Evolutionary conservation across 2,888 invertebrate genomes (phyloP).

Genomic region (Strigamia transsilvanica): DNA sequence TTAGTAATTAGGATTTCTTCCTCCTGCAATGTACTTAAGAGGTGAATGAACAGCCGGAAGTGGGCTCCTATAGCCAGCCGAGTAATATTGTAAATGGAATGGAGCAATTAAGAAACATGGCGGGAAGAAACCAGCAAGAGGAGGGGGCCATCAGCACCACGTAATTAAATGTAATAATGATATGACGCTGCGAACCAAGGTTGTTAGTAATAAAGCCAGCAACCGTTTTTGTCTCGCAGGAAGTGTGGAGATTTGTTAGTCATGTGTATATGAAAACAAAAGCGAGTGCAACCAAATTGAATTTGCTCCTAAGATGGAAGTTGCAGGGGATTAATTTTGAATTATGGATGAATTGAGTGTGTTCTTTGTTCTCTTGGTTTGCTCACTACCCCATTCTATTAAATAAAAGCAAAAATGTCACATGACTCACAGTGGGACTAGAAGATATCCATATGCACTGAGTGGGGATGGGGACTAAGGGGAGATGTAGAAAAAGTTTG

Average conservation of each 20-base stretch:
- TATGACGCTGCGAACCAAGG: slow-evolving; percentile 9
- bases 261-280: slow-evolving; percentile 7
- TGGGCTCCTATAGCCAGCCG: slow-evolving; percentile 35
- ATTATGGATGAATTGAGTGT: neutral
- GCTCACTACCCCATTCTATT: neutral
- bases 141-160: slow-evolving; percentile 43
- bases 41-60: slow-evolving; percentile 49
- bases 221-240: slow-evolving; percentile 19
- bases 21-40: slow-evolving; percentile 39
- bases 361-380: neutral
- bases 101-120: slow-evolving; percentile 49
- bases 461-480: slow-evolving; percentile 11
- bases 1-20: slow-evolving; percentile 47
- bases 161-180: slow-evolving; percentile 48
- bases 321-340: neutral
- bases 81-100: slow-evolving; percentile 49
- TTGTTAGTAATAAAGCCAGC: slow-evolving; percentile 22
- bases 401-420: slow-evolving; percentile 23
- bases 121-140: slow-evolving; percentile 37
- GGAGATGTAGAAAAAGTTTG: slow-evolving; percentile 11
- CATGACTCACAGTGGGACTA: neutral
- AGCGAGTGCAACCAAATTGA: neutral
- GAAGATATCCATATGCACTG: neutral
- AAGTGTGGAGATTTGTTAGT: slow-evolving; percentile 25
- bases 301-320: neutral